Base-by-base conservation (phyloP, 2,113 vertebrate species). In the Hippocampus abdominalis region DNA sequence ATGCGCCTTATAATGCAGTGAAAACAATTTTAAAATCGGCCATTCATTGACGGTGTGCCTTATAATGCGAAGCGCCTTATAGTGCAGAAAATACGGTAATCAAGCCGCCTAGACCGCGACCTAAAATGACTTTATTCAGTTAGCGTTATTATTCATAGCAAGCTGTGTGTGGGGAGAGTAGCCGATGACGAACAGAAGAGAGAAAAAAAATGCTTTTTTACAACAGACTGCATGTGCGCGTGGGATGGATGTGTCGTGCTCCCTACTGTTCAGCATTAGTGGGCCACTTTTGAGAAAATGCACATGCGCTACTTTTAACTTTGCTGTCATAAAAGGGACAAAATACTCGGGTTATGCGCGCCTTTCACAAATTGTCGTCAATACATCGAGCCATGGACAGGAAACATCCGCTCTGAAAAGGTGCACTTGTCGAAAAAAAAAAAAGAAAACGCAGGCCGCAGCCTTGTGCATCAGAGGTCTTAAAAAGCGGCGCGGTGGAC, bases 401-500 rank as follows among this genome's bases (percentile, higher is more conserved):
- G 13, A n/a, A 65, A 74, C n/a, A 53, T 23, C 7, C 4, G 11
- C 25, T 57, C 63, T 81, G 25, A 77, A 81, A 78, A 75, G 56
- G 49, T 54, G 74, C 76, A 75, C 74, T 84, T 75, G 71, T 68
- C 75, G 77, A 62, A 73, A 81, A 79, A 66, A 4, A 60, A 74
- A 36, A 36, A 60, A 74, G 7, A 36, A 4, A 32, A 32, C 29
- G 25, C 49, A 68, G 77, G 61, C 36, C 29, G 59, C 59, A 25
- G 51, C 66, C 72, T 86, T 86, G 80, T 82, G 70, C 56, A 66
- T 15, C 48, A 27, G 68, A 78, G 79, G 79, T 79, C 74, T 85
- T 64, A 56, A 67, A 68, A 66, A 74, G 68, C 44, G 21, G 69
- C 39, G 18, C 65, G 65, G 44, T 39, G 76, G 63, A 46, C n/a